Evolutionary conservation across 2,113 vertebrate species (phyloP).

Genomic region (Eptatretus burgeri): DNA sequence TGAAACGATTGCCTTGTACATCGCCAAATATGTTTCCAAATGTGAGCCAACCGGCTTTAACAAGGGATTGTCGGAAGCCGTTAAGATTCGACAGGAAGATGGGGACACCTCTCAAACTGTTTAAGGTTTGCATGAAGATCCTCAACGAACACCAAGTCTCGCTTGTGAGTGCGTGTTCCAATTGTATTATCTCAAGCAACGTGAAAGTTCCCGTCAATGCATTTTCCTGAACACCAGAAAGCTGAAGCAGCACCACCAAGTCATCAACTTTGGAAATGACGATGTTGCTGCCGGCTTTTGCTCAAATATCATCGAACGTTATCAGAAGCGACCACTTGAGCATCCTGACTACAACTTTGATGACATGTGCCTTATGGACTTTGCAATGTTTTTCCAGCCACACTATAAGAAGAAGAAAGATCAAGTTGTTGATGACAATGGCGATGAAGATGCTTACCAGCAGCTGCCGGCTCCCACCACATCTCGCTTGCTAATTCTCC

Average conservation of each 20-base stretch:
- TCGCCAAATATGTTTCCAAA: background rate
- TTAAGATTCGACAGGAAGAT: background rate
- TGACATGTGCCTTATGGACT: background rate
- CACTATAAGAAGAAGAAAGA: background rate
- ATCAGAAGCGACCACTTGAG: background rate
- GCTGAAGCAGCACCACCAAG: background rate
- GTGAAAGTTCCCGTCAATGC: background rate
- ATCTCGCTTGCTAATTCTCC: background rate
- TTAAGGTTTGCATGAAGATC: background rate
- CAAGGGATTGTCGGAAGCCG: background rate
- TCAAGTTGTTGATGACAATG: background rate
- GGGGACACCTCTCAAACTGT: background rate
- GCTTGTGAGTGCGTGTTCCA: background rate
- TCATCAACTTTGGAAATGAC: background rate
- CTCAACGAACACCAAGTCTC: background rate
- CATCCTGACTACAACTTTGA: too few species aligned
- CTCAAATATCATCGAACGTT: background rate
- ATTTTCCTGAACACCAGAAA: background rate
- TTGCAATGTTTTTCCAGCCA: background rate
- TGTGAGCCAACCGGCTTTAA: background rate
- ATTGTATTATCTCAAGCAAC: background rate
- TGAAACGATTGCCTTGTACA: background rate
- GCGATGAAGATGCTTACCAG: background rate
- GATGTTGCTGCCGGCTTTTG: background rate
- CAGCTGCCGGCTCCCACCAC: background rate